These are phyloP conservation scores for Apodemia mormo DNA, from an alignment of 2,888 invertebrate species.

Conservation along the genomic window DNA sequence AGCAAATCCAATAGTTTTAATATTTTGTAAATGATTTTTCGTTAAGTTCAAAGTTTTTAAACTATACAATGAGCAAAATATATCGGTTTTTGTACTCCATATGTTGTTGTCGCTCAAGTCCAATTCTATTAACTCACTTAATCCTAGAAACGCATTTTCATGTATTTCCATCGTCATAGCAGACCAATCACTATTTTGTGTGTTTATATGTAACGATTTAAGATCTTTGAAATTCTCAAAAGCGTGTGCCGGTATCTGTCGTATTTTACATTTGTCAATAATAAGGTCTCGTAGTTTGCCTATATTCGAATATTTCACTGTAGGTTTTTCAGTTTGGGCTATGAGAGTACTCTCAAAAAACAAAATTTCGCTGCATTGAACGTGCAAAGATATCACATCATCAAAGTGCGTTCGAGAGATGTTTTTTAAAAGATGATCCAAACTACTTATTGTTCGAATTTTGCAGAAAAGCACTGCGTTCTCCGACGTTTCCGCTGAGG, in stretches of 20 bases:
- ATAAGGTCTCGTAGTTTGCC: slow-evolving; percentile 85
- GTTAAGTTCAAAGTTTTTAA: slow-evolving; percentile 87
- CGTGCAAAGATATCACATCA: slow-evolving; percentile 84
- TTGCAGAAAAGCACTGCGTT: slow-evolving; percentile 84
- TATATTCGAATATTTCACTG: slow-evolving; percentile 81
- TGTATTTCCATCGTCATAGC: slow-evolving; percentile 88
- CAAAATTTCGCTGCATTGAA: slow-evolving; percentile 88
- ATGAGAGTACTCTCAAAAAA: slow-evolving; percentile 87
- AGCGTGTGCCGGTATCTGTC: slow-evolving; percentile 86
- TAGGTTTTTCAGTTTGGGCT: slow-evolving; percentile 64
- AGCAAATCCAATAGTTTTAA: slow-evolving; percentile 87
- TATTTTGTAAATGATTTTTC: slow-evolving; percentile 89
- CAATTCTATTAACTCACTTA: slow-evolving; percentile 85
- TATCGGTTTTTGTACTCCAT: slow-evolving; percentile 87
- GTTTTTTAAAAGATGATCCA: slow-evolving; percentile 85
- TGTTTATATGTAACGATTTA: slow-evolving; percentile 85
- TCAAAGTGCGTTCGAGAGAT: slow-evolving; percentile 84
- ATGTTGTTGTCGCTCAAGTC: slow-evolving; percentile 89
- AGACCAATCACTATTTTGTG: slow-evolving; percentile 90
- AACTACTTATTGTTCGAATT: slow-evolving; percentile 86
- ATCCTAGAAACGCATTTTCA: slow-evolving; percentile 85
- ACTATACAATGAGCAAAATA: slow-evolving; percentile 87
- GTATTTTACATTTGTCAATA: slow-evolving; percentile 89
- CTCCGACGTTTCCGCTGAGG: slow-evolving; percentile 79
- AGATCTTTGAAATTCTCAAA: slow-evolving; percentile 86